These are phyloP conservation scores for Sebastes aleutianus DNA, from an alignment of 2,797 vertebrate genomes.

Conservation along the genomic window DNA sequence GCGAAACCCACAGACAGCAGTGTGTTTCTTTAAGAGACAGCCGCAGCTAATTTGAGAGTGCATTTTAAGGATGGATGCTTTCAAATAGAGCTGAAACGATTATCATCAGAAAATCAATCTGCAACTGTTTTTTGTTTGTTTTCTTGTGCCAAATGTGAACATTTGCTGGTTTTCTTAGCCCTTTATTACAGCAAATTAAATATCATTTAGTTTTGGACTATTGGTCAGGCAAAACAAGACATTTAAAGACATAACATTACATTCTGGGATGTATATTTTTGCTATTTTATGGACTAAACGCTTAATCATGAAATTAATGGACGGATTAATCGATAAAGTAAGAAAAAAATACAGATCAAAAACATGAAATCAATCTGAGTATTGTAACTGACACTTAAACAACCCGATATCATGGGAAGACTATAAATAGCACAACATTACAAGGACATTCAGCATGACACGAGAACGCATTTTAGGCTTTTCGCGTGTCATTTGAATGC, in stretches of 20 bases:
- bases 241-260: neutral
- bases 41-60: neutral
- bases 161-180: neutral
- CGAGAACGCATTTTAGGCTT: no score
- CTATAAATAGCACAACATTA: no score
- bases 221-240: neutral
- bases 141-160: neutral
- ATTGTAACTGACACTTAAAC: no score
- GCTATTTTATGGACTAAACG: neutral
- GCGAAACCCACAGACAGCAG: neutral
- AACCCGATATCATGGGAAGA: no score
- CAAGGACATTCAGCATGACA: no score
- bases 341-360: no score
- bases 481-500: no score
- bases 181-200: neutral
- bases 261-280: neutral
- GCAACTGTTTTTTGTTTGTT: neutral
- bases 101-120: neutral
- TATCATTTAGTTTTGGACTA: neutral
- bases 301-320: neutral
- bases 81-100: neutral
- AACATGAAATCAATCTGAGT: no score
- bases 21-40: slow-evolving; percentile 15
- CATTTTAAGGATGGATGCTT: slow-evolving; percentile 7
- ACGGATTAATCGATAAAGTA: no score